Conservation (phyloP, 2,113 vertebrate genomes). For the Rhynchomys soricoides region DNA sequence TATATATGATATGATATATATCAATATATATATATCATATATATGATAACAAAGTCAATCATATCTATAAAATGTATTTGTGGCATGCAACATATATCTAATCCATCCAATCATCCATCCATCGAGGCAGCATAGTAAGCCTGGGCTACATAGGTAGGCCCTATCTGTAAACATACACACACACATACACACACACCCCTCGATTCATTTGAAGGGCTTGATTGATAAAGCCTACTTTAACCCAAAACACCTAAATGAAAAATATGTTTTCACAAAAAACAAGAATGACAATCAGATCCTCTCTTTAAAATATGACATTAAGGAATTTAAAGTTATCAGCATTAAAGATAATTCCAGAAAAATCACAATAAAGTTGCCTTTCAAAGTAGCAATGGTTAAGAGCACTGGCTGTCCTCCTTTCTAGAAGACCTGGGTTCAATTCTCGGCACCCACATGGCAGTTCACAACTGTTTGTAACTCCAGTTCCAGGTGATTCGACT, state of each 20-base stretch:
- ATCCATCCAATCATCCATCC: neutral
- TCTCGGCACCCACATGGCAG: no score
- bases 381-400: neutral
- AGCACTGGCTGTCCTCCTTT: no score
- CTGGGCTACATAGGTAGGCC: neutral
- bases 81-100: neutral
- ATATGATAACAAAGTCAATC: neutral
- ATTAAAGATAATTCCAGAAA: constrained; percentile 42
- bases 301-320: neutral
- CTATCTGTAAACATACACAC: neutral
- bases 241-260: neutral
- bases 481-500: no score
- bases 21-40: neutral
- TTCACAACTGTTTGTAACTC: no score
- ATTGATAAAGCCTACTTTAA: neutral
- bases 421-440: no score
- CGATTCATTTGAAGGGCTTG: neutral
- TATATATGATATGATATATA: no score
- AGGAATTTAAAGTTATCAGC: neutral
- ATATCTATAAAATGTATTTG: neutral
- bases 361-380: constrained; percentile 28
- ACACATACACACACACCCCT: neutral
- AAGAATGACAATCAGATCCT: neutral
- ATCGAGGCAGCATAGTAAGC: neutral
- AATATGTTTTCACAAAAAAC: neutral